These are phyloP conservation scores for Casuarius casuarius DNA, from an alignment of 2,113 vertebrate genomes.

Conservation along the genomic window DNA sequence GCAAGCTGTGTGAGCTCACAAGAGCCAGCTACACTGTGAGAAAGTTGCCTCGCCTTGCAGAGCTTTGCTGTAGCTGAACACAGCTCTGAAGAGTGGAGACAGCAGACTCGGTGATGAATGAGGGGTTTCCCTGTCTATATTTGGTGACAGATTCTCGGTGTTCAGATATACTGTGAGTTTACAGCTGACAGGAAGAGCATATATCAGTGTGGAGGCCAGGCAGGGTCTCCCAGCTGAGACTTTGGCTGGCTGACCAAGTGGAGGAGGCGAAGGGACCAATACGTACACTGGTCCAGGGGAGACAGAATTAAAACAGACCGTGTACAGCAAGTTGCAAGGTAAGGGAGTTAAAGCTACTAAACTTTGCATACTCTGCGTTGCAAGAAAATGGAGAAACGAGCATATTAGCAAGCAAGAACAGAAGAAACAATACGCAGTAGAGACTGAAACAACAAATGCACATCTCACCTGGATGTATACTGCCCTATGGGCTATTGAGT, in stretches of 20 bases:
- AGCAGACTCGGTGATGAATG: background rate
- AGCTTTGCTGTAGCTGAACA: background rate
- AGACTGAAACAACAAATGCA: background rate
- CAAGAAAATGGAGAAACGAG: background rate
- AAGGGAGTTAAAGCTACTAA: background rate
- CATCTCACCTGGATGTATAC: background rate
- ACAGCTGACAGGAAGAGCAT: background rate
- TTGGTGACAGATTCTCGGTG: background rate
- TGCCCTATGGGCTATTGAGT: background rate
- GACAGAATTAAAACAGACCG: background rate
- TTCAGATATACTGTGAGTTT: background rate
- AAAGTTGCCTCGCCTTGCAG: background rate
- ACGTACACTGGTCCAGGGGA: background rate
- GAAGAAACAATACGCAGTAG: background rate
- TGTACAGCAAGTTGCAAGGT: background rate
- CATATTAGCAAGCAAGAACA: background rate
- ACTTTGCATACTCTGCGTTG: background rate
- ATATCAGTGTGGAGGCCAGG: background rate
- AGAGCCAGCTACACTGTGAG: background rate
- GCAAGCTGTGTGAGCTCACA: background rate
- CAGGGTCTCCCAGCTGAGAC: background rate
- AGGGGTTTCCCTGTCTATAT: background rate
- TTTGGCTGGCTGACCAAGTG: background rate
- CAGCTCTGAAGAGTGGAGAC: background rate
- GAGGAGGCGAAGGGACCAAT: background rate